Conservation (phyloP, 2,797 vertebrate species). For the Hemibagrus guttatus region DNA sequence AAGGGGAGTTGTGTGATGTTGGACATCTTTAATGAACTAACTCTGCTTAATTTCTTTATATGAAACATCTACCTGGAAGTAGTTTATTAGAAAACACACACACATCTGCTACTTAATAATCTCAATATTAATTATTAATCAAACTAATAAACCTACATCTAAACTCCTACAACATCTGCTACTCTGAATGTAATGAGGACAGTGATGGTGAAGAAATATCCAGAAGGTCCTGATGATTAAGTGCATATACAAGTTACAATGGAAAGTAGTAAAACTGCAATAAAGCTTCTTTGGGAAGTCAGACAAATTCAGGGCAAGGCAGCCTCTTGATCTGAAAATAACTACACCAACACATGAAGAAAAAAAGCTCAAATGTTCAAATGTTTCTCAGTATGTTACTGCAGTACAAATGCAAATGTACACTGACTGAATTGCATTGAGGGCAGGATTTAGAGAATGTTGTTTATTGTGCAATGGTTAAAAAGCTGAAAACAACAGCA, state of each 20-base stretch:
- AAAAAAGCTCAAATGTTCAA: slow-evolving; percentile 22
- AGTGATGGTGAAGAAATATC: slow-evolving; percentile 18
- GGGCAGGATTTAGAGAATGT: slow-evolving; percentile 17
- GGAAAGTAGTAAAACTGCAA: neutral
- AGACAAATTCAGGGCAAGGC: slow-evolving; percentile 14
- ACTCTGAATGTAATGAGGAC: slow-evolving; percentile 29
- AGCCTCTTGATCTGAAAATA: slow-evolving; percentile 39
- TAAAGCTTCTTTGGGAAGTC: neutral
- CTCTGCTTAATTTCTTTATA: slow-evolving; percentile 45
- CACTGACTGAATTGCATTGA: slow-evolving; percentile 13
- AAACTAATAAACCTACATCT: neutral
- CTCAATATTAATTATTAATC: neutral
- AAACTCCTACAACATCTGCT: neutral
- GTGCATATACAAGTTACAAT: neutral
- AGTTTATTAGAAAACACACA: neutral
- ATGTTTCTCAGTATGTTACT: neutral
- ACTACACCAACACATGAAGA: neutral
- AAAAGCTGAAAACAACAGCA: slow-evolving; percentile 3
- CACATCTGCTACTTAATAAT: neutral
- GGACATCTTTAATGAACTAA: slow-evolving; percentile 70
- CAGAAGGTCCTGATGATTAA: neutral
- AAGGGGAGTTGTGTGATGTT: slow-evolving; percentile 57
- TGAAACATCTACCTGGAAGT: neutral
- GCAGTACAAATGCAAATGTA: slow-evolving; percentile 14
- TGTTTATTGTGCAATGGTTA: neutral